These are phyloP conservation scores for Harpalus rubripes DNA, from an alignment of 2,888 invertebrate species.

Conservation along the genomic window DNA sequence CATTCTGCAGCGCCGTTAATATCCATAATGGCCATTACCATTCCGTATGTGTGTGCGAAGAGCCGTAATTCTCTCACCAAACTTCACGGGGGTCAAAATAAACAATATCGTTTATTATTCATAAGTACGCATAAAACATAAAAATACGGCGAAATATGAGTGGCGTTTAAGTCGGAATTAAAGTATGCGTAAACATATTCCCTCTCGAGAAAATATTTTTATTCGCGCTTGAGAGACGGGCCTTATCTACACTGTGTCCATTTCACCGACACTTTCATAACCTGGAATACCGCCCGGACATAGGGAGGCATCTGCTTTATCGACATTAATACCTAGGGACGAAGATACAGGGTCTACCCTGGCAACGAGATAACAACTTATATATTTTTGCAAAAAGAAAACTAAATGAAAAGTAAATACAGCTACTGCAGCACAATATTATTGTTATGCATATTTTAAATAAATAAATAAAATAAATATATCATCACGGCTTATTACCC, in stretches of 20 bases:
- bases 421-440: too few species aligned
- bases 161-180: conserved; percentile 42
- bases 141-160: conserved; percentile 49
- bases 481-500: too few species aligned
- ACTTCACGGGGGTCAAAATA: conserved; percentile 53
- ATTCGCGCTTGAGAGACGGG: conserved; percentile 23
- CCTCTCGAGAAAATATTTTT: conserved; percentile 49
- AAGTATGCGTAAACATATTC: conserved; percentile 60
- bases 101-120: conserved; percentile 61
- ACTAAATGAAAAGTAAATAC: too few species aligned
- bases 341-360: too few species aligned
- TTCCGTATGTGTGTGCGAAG: conserved; percentile 24
- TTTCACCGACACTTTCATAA: conserved; percentile 22
- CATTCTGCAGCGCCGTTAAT: conserved; percentile 17
- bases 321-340: background rate
- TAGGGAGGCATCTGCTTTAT: conserved; percentile 19
- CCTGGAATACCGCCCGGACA: conserved; percentile 21
- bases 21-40: conserved; percentile 49
- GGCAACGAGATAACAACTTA: too few species aligned
- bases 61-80: conserved; percentile 18
- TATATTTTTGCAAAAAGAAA: too few species aligned
- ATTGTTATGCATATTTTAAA: too few species aligned
- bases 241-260: conserved; percentile 43
- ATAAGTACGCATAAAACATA: conserved; percentile 55
- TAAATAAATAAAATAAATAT: too few species aligned